phyloP scores from a whole-genome alignment of 1,140 invertebrate genomes.

The Sitodiplosis mosellana region DNA sequence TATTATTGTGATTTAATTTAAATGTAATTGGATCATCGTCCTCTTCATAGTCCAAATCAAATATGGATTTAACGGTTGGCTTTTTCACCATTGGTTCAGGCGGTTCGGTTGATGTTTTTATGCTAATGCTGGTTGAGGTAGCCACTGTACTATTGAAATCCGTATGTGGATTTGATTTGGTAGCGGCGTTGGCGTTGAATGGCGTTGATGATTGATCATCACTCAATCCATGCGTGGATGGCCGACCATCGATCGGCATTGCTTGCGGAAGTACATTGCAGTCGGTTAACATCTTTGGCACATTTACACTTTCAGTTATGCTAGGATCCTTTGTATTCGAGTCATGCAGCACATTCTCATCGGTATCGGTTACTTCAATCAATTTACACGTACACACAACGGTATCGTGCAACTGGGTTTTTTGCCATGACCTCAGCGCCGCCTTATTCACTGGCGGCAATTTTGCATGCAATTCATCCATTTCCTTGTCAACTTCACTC shows the following conservation, averaged over 20 bases:
- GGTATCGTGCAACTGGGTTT: not conserved
- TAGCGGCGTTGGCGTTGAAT: no score
- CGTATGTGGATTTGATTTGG: no score
- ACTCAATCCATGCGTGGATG: not conserved
- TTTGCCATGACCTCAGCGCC: not conserved
- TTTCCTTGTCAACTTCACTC: slow-evolving; percentile 1
- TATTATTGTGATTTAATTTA: no score
- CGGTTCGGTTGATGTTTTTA: not conserved
- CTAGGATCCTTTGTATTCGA: not conserved
- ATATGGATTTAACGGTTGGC: slow-evolving; percentile 12
- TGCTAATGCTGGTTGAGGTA: not conserved
- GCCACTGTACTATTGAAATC: no score
- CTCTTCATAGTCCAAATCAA: slow-evolving; percentile 20
- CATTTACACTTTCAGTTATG: not conserved
- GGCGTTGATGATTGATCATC: not conserved
- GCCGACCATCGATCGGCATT: not conserved
- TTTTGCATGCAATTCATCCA: not conserved
- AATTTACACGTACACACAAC: slow-evolving; percentile 11
- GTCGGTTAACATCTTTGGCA: not conserved
- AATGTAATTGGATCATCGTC: slow-evolving; percentile 12
- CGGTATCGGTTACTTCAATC: slow-evolving; percentile 1
- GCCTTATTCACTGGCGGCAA: slow-evolving; percentile 1
- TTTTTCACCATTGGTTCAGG: not conserved
- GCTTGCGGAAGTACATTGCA: no score
- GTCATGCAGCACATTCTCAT: not conserved